These are phyloP conservation scores for Grammomys dolichurus DNA, from an alignment of 2,113 vertebrate species.

Conservation along the genomic window DNA sequence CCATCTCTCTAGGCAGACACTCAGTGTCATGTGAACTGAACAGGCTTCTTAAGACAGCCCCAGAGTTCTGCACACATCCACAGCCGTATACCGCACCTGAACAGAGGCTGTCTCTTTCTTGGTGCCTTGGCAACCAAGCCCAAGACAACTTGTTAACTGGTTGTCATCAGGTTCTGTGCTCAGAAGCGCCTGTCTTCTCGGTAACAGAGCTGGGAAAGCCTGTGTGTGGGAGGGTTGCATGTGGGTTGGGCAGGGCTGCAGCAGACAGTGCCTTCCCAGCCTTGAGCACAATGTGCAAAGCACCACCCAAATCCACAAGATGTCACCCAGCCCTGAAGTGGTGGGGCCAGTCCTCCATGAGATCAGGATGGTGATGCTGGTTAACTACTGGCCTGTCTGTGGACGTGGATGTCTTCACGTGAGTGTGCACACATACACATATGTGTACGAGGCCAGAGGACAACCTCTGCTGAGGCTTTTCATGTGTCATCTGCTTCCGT, in stretches of 20 bases:
- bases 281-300: background rate
- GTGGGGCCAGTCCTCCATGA: background rate
- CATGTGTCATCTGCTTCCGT: too few relatives aligned
- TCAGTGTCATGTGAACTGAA: background rate
- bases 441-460: background rate
- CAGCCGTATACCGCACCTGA: background rate
- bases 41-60: background rate
- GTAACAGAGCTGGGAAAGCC: slow-evolving; percentile 46
- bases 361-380: background rate
- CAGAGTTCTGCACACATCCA: background rate
- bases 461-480: background rate
- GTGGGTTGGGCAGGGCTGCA: background rate
- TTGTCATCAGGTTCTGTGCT: slow-evolving; percentile 50
- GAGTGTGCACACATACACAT: background rate
- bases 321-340: background rate
- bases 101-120: background rate
- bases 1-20: background rate
- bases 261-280: background rate
- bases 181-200: slow-evolving; percentile 24
- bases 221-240: background rate
- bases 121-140: background rate
- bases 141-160: slow-evolving; percentile 41
- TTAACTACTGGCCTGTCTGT: background rate
- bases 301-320: background rate
- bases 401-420: too few relatives aligned